phyloP scores from a whole-genome alignment of 2,113 vertebrate species.

The Cettia cetti region DNA sequence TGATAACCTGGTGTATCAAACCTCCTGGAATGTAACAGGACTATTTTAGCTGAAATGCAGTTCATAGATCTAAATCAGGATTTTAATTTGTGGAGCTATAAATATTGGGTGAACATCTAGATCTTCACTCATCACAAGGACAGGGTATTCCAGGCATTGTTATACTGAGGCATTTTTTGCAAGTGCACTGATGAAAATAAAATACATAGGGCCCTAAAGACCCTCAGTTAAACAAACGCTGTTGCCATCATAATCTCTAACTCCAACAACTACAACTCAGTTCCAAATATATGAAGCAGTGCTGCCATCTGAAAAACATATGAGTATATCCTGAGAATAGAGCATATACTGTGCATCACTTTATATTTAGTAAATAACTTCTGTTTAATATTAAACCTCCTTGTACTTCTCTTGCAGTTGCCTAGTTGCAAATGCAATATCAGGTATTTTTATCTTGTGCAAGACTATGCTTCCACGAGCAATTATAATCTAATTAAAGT shows the following conservation, averaged over 20 bases:
- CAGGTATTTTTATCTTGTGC: slow-evolving; percentile 60
- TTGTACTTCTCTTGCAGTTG: background rate
- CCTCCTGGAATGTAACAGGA: background rate
- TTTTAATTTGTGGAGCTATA: background rate
- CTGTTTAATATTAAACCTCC: background rate
- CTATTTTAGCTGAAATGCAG: background rate
- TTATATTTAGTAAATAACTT: background rate
- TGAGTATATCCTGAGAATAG: background rate
- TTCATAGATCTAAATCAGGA: background rate
- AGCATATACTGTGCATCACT: background rate
- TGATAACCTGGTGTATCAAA: background rate
- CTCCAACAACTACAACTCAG: background rate
- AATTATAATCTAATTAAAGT: slow-evolving; percentile 73
- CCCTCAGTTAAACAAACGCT: background rate
- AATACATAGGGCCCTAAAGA: background rate
- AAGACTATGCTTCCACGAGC: slow-evolving; percentile 46
- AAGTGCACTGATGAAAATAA: background rate
- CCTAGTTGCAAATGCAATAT: slow-evolving; percentile 10
- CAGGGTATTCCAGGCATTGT: background rate
- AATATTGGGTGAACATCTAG: background rate
- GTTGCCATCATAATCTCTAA: background rate
- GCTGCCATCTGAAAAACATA: background rate
- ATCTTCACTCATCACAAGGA: background rate
- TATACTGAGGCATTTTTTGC: background rate
- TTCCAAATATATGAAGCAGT: background rate